Conservation (phyloP, 2,888 invertebrate species). For the Magallana nippona region DNA sequence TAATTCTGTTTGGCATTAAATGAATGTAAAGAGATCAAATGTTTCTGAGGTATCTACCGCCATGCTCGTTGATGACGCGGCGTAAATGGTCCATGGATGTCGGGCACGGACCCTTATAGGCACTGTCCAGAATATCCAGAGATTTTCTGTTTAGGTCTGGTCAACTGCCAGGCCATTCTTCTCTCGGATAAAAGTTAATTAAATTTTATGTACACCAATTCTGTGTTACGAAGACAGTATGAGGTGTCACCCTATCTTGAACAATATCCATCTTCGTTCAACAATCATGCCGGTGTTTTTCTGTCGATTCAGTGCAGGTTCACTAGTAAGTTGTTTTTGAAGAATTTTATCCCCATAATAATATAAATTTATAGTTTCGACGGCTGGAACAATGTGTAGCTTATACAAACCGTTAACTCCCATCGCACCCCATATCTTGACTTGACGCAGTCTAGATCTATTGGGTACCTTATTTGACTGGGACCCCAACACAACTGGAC, state of each 20-base stretch:
- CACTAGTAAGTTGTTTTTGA: neutral
- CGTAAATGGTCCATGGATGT: neutral
- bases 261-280: too few relatives aligned
- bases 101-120: too few relatives aligned
- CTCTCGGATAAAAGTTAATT: neutral
- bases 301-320: neutral
- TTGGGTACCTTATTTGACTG: neutral
- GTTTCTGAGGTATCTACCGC: constrained; percentile 1
- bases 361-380: too few relatives aligned
- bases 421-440: neutral
- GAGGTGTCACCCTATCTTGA: neutral
- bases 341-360: neutral
- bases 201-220: neutral
- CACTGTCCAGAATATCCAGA: too few relatives aligned
- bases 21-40: neutral
- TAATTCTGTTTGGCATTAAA: too few relatives aligned
- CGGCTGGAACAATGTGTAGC: neutral
- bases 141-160: too few relatives aligned
- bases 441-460: neutral
- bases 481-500: neutral
- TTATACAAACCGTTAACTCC: neutral
- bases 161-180: too few relatives aligned
- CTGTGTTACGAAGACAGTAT: neutral
- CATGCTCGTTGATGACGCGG: neutral
- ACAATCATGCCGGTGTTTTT: neutral